Percentiles rank a stretch among this genome's conserved stretches.
Conservation (phyloP, 2,113 vertebrate genomes). For the Andinoacara biseriatus region DNA sequence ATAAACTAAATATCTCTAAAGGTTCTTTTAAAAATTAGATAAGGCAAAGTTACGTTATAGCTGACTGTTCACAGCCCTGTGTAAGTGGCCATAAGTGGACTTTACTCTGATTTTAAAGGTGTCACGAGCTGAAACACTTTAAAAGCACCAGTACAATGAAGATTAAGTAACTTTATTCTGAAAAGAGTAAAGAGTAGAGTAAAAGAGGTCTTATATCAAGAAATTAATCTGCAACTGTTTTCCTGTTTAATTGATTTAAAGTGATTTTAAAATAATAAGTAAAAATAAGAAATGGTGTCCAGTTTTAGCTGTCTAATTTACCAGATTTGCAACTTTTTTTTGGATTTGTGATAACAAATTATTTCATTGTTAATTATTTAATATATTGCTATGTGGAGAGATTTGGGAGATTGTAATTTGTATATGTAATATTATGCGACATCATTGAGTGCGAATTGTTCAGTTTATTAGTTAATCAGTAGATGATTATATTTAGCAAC, state of each 20-base stretch:
- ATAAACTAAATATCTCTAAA: neutral
- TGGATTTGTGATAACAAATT: neutral
- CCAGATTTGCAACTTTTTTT: neutral
- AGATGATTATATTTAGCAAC: neutral
- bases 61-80: neutral
- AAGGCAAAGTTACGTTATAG: neutral
- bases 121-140: neutral
- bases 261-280: no score
- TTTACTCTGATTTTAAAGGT: neutral
- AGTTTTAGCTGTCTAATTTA: neutral
- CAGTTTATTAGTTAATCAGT: neutral
- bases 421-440: neutral
- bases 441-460: neutral
- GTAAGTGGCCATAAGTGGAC: neutral
- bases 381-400: neutral
- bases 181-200: neutral
- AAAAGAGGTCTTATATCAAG: accelerated
- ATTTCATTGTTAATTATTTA: neutral
- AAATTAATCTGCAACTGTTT: neutral
- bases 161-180: neutral
- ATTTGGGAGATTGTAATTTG: neutral
- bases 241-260: neutral
- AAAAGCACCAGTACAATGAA: neutral
- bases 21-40: neutral
- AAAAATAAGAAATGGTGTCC: no score